Conservation (phyloP, 1,140 invertebrate genomes). For the Monomorium pharaonis region DNA sequence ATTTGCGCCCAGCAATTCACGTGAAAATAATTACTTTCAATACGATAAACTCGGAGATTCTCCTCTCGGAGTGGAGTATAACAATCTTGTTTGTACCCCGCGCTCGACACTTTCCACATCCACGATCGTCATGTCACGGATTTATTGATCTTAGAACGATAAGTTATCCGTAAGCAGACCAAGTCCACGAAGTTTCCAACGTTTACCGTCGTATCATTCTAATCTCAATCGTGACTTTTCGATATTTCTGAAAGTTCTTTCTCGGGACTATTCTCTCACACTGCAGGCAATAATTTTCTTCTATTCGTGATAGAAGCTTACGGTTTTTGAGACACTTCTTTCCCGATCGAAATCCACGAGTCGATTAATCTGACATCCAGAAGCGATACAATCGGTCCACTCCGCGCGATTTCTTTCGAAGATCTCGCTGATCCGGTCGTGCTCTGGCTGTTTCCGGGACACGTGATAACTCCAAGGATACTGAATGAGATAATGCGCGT, state of each 20-base stretch:
- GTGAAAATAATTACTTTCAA: neutral
- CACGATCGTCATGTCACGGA: slow-evolving; percentile 51
- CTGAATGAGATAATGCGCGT: neutral
- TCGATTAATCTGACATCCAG: neutral
- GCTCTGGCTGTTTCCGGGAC: neutral
- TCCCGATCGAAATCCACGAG: neutral
- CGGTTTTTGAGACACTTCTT: neutral
- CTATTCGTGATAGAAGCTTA: no score
- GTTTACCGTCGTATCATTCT: neutral
- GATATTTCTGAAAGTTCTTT: neutral
- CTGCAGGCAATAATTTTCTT: neutral
- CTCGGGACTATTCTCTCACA: neutral
- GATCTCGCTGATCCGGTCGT: neutral
- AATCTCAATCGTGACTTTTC: neutral
- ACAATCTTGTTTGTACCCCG: slow-evolving; percentile 31
- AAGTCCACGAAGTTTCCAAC: slow-evolving; percentile 2
- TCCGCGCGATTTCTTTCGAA: neutral
- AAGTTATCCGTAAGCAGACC: neutral
- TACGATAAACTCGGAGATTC: neutral
- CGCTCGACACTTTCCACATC: slow-evolving; percentile 18
- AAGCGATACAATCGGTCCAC: neutral
- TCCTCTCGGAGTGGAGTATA: neutral
- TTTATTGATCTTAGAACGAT: neutral
- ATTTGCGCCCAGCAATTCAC: neutral
- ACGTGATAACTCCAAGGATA: slow-evolving; percentile 16